A percentile compares a stretch with the other conserved stretches of the same genome.
These are phyloP conservation scores for Corythornis vintsioides DNA, from an alignment of 2,113 vertebrate genomes.

Conservation along the genomic window DNA sequence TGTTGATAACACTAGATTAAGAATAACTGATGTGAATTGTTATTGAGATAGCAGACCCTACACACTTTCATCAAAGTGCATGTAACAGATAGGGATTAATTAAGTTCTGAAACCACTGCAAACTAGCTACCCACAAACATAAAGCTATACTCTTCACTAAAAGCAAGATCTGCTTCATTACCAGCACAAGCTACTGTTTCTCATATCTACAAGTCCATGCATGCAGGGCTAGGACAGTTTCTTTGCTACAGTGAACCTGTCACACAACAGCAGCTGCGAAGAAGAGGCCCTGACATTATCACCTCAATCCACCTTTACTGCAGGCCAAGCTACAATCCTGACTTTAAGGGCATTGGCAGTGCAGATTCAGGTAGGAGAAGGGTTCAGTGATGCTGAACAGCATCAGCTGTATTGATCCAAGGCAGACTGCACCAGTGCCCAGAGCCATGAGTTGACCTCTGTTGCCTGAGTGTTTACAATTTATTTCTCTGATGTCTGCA, in stretches of 20 bases:
- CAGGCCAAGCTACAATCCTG: background rate
- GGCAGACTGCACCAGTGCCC: background rate
- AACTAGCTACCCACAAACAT: background rate
- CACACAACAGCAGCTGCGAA: background rate
- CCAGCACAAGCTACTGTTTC: background rate
- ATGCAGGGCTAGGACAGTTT: background rate
- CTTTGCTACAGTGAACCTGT: background rate
- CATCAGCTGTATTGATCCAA: background rate
- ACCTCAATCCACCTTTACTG: background rate
- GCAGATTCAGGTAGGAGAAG: background rate
- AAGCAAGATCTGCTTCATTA: background rate
- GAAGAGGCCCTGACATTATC: rapidly evolving
- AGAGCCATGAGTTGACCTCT: too few relatives aligned
- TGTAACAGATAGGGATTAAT: background rate
- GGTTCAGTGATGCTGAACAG: background rate
- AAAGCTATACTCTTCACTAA: background rate
- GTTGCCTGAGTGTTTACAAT: background rate
- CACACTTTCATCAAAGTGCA: background rate
- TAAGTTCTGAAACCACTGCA: background rate
- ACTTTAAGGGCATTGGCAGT: background rate
- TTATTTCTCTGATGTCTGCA: background rate
- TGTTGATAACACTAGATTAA: background rate
- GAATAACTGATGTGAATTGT: background rate
- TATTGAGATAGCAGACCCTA: background rate
- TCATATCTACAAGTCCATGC: background rate